A percentile compares a stretch with the other conserved stretches of the same genome.
Evolutionary conservation across 2,888 invertebrate genomes (phyloP).

Genomic region (Pheosia tremula): DNA sequence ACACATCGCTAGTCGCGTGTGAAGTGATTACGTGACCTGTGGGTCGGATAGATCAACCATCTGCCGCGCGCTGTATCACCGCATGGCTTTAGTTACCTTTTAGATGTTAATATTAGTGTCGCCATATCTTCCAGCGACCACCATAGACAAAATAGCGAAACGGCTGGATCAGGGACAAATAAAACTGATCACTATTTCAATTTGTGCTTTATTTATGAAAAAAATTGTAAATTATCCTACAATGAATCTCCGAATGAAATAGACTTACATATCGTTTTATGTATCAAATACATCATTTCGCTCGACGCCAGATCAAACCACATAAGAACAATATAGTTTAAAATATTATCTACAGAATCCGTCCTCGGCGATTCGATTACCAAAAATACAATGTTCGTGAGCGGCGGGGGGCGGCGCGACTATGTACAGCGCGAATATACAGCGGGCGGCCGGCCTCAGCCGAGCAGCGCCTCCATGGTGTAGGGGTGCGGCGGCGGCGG

Average conservation of each 20-base stretch:
- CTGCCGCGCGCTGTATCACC: too few relatives aligned
- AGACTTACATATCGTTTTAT: constrained; percentile 85
- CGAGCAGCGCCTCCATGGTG: constrained; percentile 87
- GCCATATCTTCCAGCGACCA: too few relatives aligned
- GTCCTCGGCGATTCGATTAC: constrained; percentile 82
- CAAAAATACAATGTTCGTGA: constrained; percentile 80
- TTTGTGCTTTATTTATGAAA: constrained; percentile 88
- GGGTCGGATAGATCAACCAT: too few relatives aligned
- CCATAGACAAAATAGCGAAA: background rate
- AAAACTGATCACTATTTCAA: constrained; percentile 76
- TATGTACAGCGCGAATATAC: constrained; percentile 74
- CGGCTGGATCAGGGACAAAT: constrained; percentile 41
- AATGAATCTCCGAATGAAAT: constrained; percentile 86
- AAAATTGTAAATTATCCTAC: constrained; percentile 88
- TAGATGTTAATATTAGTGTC: too few relatives aligned
- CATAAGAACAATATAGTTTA: constrained; percentile 83
- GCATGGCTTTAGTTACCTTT: too few relatives aligned
- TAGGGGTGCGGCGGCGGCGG: constrained; percentile 82
- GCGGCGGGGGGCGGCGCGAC: constrained; percentile 32
- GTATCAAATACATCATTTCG: constrained; percentile 84
- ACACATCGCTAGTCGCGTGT: too few relatives aligned
- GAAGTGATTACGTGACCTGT: too few relatives aligned
- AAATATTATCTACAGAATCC: constrained; percentile 84
- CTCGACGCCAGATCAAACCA: constrained; percentile 84
- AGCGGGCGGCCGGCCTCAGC: constrained; percentile 66